These are phyloP conservation scores for Galeopsomyia nigrocyanea DNA, from an alignment of 2,888 invertebrate species.

Conservation along the genomic window DNA sequence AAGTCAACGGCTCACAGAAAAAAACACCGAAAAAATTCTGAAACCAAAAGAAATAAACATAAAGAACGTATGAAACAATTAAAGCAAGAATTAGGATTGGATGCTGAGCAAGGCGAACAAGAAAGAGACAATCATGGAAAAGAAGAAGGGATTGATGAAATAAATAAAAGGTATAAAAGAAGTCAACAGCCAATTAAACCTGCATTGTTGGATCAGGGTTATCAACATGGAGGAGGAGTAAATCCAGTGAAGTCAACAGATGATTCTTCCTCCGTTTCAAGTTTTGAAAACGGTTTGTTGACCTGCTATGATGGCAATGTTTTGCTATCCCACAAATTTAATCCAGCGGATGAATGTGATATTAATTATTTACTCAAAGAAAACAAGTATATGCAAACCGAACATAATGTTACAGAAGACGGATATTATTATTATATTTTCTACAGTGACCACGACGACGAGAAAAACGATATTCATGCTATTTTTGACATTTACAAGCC, in stretches of 20 bases:
- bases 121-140: conserved; percentile 49
- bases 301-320: conserved; percentile 84
- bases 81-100: conserved; percentile 48
- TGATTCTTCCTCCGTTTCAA: conserved; percentile 80
- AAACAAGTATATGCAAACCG: conserved; percentile 77
- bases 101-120: conserved; percentile 47
- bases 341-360: conserved; percentile 78
- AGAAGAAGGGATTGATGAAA: conserved; percentile 22
- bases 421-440: conserved; percentile 93
- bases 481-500: conserved; percentile 89
- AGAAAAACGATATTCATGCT: conserved; percentile 85
- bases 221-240: conserved; percentile 85
- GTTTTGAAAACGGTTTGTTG: conserved; percentile 83
- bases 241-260: conserved; percentile 75
- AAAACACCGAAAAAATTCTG: conserved; percentile 36
- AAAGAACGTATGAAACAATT: conserved; percentile 48
- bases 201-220: conserved; percentile 77
- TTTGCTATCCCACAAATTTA: conserved; percentile 79
- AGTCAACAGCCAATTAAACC: conserved; percentile 51
- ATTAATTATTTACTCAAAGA: conserved; percentile 79
- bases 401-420: conserved; percentile 80
- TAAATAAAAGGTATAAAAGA: conserved; percentile 41
- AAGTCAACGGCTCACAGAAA: conserved; percentile 27
- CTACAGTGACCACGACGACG: conserved; percentile 87
- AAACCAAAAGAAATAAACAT: conserved; percentile 38